phyloP scores from a whole-genome alignment of 2,797 vertebrate genomes.

The Lacerta viridis region DNA sequence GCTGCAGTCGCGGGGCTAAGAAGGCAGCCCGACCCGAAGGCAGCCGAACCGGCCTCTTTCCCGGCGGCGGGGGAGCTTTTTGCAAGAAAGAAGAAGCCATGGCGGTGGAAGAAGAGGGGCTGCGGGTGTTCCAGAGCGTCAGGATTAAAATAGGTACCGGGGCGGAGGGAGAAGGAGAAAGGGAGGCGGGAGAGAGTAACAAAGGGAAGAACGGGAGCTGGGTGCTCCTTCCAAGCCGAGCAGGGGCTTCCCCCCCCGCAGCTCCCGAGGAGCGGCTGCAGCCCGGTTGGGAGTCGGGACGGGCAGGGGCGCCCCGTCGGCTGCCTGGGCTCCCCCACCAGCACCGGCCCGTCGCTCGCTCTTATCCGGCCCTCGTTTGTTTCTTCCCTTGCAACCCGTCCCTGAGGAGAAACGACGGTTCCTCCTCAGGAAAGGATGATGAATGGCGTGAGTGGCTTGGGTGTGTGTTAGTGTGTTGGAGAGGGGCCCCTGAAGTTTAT shows the following conservation, averaged over 20 bases:
- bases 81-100: slow-evolving; percentile 77
- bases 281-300: not conserved
- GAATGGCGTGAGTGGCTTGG: not conserved
- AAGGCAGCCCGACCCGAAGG: not conserved
- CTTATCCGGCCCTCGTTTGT: no score
- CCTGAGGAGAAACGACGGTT: not conserved
- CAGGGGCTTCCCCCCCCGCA: not conserved
- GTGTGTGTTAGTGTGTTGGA: not conserved
- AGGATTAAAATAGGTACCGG: slow-evolving; percentile 97
- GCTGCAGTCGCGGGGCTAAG: no score
- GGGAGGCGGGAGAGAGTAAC: slow-evolving; percentile 11
- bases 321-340: no score
- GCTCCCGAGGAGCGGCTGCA: not conserved
- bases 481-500: not conserved
- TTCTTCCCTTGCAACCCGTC: not conserved
- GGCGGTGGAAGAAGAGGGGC: slow-evolving; percentile 98
- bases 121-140: slow-evolving; percentile 97
- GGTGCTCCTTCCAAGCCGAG: not conserved
- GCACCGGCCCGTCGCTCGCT: not conserved
- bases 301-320: not conserved
- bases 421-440: not conserved
- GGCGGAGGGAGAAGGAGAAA: not conserved
- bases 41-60: not conserved
- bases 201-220: slow-evolving; percentile 15
- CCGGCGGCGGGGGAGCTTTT: slow-evolving; percentile 29